Conservation (phyloP, 2,888 invertebrate species). For the Lepidonotus clava region DNA sequence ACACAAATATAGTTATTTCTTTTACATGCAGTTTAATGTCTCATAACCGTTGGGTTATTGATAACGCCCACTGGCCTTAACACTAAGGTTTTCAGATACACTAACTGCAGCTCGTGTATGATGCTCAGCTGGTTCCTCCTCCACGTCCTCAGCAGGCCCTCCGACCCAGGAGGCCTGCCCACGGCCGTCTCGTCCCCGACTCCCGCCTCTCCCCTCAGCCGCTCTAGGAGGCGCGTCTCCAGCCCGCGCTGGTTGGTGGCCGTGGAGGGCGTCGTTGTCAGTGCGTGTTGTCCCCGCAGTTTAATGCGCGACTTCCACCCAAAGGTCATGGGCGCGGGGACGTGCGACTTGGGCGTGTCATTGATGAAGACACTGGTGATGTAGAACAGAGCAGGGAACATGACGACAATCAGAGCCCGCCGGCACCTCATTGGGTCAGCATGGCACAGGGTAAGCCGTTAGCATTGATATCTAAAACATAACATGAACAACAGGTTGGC, state of each 20-base stretch:
- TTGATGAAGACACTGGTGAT: background rate
- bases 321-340: background rate
- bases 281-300: background rate
- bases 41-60: background rate
- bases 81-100: background rate
- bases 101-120: background rate
- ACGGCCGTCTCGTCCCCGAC: background rate
- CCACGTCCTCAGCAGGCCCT: background rate
- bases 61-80: background rate
- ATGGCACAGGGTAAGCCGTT: background rate
- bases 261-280: too few species aligned
- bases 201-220: background rate
- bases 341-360: background rate
- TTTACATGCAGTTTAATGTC: background rate
- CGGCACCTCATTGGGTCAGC: background rate
- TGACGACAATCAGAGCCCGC: background rate
- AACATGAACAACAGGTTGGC: too few species aligned
- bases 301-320: slow-evolving; percentile 3
- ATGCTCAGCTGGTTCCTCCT: background rate
- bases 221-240: background rate
- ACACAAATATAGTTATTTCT: background rate
- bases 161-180: background rate
- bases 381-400: background rate
- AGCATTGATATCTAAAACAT: too few species aligned
- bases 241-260: background rate